A percentile compares a stretch with the other conserved stretches of the same genome.
Conservation (phyloP, 2,797 vertebrate species). For the Cacajao melanocephalus region DNA sequence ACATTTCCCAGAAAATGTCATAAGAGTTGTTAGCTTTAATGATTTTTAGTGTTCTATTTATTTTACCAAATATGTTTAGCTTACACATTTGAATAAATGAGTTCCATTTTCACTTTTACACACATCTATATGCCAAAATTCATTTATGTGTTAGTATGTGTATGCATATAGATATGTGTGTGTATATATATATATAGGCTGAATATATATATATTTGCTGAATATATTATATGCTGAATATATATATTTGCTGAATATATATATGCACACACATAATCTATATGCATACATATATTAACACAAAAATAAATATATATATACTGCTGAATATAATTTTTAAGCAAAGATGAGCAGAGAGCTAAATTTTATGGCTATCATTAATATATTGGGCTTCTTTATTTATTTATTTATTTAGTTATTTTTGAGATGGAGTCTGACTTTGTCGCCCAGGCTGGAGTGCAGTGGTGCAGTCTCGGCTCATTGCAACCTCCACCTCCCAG, state of each 20-base stretch:
- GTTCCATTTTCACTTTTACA: not conserved
- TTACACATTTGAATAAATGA: not conserved
- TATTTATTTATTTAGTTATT: not conserved
- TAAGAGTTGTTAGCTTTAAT: not conserved
- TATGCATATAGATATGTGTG: not conserved
- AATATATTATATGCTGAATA: no score
- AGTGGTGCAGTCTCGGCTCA: no score
- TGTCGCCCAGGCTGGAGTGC: no score
- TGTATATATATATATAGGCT: not conserved
- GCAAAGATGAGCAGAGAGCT: not conserved
- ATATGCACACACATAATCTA: no score
- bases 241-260: no score
- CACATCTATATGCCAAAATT: not conserved
- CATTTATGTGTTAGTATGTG: not conserved
- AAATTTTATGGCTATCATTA: not conserved
- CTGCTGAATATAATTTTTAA: not conserved
- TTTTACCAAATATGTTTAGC: not conserved
- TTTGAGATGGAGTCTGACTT: no score
- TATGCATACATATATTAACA: no score
- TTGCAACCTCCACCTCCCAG: no score
- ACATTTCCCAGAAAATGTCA: not conserved
- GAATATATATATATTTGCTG: no score
- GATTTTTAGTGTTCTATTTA: not conserved
- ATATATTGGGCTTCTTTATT: not conserved
- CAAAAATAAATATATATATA: not conserved